Evolutionary conservation across 2,888 invertebrate species (phyloP).

Genomic region (Tetrapedia diversipes): DNA sequence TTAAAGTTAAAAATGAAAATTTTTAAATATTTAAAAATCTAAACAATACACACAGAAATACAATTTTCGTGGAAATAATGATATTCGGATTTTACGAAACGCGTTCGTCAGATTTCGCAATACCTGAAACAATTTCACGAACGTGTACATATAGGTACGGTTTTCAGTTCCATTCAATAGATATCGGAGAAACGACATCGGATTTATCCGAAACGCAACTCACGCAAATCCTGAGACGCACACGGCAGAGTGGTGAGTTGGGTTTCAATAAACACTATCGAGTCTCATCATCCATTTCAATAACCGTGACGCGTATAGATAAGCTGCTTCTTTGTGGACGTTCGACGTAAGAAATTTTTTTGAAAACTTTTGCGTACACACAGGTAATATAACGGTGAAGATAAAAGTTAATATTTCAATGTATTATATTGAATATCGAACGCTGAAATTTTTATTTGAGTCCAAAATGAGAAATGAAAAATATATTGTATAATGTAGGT

Average conservation of each 20-base stretch:
- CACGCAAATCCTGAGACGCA: constrained; percentile 53
- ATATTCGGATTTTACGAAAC: background rate
- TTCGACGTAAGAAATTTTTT: background rate
- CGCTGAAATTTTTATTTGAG: too few species aligned
- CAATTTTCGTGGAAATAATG: background rate
- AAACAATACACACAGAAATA: background rate
- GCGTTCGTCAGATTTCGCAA: constrained; percentile 17
- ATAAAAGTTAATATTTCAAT: too few species aligned
- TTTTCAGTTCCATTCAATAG: constrained; percentile 34
- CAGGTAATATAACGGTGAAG: too few species aligned
- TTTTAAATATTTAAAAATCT: too few species aligned
- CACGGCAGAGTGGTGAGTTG: constrained; percentile 34
- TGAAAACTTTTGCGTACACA: background rate
- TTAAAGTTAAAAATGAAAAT: too few species aligned
- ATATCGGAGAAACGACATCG: constrained; percentile 45
- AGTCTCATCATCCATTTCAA: constrained; percentile 43
- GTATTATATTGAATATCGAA: too few species aligned
- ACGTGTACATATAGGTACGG: constrained; percentile 3
- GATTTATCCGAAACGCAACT: constrained; percentile 32
- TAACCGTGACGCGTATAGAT: constrained; percentile 9
- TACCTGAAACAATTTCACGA: constrained; percentile 12
- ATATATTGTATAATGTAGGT: too few species aligned
- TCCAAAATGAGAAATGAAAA: too few species aligned
- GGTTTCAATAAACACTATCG: constrained; percentile 44
- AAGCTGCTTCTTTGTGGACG: background rate